These are phyloP conservation scores for Hoplostethus mediterraneus DNA, from an alignment of 2,797 vertebrate species.

Conservation along the genomic window DNA sequence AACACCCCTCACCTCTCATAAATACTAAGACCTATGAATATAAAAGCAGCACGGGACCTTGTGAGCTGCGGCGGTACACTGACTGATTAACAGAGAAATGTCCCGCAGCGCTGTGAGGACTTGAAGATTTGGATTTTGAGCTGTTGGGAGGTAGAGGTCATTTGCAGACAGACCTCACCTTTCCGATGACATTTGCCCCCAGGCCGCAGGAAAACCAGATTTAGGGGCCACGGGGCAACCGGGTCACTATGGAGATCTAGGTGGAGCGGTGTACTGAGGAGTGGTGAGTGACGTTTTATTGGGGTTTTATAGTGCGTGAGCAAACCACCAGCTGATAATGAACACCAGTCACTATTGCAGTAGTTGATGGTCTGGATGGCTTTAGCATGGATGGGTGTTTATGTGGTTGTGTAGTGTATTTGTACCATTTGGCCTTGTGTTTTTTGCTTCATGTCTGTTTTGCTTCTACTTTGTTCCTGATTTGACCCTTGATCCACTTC, in stretches of 20 bases:
- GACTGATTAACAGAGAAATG: conserved; percentile 68
- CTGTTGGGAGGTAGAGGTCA: conserved; percentile 58
- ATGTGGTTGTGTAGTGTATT: conserved; percentile 63
- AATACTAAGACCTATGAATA: conserved; percentile 62
- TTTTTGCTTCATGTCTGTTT: conserved; percentile 70
- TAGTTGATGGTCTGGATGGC: conserved; percentile 43
- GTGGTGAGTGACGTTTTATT: conserved; percentile 35
- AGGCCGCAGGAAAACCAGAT: conserved; percentile 42
- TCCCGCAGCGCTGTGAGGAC: conserved; percentile 48
- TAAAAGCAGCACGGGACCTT: conserved; percentile 52
- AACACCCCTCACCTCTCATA: conserved; percentile 42
- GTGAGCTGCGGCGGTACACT: conserved; percentile 35
- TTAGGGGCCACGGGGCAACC: conserved; percentile 11
- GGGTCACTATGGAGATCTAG: conserved; percentile 16
- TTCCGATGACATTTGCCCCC: conserved; percentile 60
- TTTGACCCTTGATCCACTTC: conserved; percentile 64
- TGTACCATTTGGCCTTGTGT: conserved; percentile 34
- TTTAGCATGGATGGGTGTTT: conserved; percentile 32
- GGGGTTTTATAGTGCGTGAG: conserved; percentile 27
- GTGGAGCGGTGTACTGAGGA: neutral
- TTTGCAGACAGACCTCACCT: conserved; percentile 50
- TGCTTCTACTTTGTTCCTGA: conserved; percentile 53
- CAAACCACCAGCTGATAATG: conserved; percentile 32
- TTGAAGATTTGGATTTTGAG: conserved; percentile 49
- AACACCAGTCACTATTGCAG: conserved; percentile 40